A percentile compares a stretch with the other conserved stretches of the same genome.
Evolutionary conservation across 37 sponge, comb jelly and placozoan genomes (phyloP).

Genomic region (Tethya wilhelma): DNA sequence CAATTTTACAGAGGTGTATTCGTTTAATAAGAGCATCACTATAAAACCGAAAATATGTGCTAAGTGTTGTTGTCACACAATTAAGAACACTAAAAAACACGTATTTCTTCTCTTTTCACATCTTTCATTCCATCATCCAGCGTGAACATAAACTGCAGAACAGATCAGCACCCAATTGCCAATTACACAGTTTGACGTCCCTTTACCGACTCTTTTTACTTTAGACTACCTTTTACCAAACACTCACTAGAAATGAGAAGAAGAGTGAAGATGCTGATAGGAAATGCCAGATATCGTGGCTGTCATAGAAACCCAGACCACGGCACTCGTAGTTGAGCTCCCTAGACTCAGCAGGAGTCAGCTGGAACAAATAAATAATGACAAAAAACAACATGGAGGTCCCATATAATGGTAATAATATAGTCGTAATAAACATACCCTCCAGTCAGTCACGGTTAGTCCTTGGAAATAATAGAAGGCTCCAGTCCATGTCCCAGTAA

Average conservation of each 20-base stretch:
- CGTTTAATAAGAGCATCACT: no score
- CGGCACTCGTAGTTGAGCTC: slow-evolving; percentile 67
- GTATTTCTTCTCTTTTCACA: slow-evolving; percentile 27
- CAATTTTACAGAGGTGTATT: no score
- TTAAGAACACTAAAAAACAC: no score
- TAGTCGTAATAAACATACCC: slow-evolving; percentile 15
- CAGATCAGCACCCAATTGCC: background rate
- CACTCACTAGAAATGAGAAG: slow-evolving; percentile 89
- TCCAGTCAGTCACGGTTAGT: slow-evolving; percentile 72
- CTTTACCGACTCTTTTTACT: no score
- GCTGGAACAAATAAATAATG: slow-evolving; percentile 19
- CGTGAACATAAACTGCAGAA: slow-evolving; percentile 57
- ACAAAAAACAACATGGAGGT: background rate
- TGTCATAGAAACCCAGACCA: slow-evolving; percentile 89
- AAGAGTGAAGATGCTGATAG: slow-evolving; percentile 94
- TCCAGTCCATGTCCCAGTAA: slow-evolving; percentile 23
- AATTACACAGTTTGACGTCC: background rate
- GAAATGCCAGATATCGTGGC: slow-evolving; percentile 98
- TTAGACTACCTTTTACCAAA: no score
- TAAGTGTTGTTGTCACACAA: no score
- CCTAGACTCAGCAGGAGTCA: slow-evolving; percentile 76
- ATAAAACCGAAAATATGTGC: no score
- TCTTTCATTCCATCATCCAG: slow-evolving; percentile 73
- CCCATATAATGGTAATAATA: background rate
- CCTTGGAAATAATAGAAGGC: slow-evolving; percentile 69